Evolutionary conservation across 1,140 invertebrate genomes (phyloP).

Genomic region (Anastrepha obliqua): DNA sequence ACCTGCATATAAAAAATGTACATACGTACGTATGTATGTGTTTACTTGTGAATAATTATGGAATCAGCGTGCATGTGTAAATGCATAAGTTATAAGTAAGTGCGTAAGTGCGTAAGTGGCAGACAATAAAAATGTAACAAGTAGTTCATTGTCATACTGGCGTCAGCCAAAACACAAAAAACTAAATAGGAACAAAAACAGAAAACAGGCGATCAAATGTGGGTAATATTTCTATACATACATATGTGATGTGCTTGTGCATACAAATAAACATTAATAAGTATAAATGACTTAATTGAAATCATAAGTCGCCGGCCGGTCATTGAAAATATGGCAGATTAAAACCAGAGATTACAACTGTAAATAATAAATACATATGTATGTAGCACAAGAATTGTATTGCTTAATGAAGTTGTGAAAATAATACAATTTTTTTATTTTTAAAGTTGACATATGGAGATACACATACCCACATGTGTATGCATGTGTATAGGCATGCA

Average conservation of each 20-base stretch:
- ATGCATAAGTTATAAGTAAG: background rate
- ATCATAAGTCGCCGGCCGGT: conserved; percentile 5
- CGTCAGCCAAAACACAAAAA: conserved; percentile 6
- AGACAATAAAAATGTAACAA: conserved; percentile 18
- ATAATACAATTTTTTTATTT: background rate
- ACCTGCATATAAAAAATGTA: background rate
- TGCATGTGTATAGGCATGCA: no score
- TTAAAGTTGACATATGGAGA: background rate
- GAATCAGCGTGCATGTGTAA: background rate
- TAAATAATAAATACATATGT: background rate
- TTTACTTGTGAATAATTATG: background rate
- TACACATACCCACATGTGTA: background rate
- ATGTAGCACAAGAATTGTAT: background rate
- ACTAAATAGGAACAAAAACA: background rate
- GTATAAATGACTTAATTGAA: conserved; percentile 39
- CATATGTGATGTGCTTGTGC: background rate
- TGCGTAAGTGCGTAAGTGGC: background rate
- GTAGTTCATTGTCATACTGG: conserved; percentile 33
- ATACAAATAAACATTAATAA: background rate
- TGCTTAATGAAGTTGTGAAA: conserved; percentile 6
- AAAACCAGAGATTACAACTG: conserved; percentile 7
- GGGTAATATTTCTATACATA: background rate
- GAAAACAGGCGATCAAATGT: background rate
- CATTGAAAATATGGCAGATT: conserved; percentile 36
- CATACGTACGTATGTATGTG: background rate